Evolutionary conservation across 2,113 vertebrate species (phyloP), one percentile per base, ranked within the genome.

Genomic region (Hippocampus barbouri): DNA sequence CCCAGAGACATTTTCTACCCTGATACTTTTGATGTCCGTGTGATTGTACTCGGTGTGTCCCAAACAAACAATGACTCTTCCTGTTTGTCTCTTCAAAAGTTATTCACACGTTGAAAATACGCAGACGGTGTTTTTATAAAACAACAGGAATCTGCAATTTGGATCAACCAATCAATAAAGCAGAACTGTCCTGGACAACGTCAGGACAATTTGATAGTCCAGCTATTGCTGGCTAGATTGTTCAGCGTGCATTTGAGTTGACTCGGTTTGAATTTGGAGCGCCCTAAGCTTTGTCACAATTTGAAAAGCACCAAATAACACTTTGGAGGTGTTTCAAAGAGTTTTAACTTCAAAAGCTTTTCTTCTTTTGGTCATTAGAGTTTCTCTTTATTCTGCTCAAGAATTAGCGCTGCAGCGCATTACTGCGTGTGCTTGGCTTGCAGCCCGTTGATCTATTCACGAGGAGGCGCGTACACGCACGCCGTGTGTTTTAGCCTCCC

Each of bases 71-170:
- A 23, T 30, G 47, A 60, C 72, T 73, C 8, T 0, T 51, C 34
- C 66, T 47, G 30, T 67, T 66, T 30, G 25, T 2, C 12, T 30
- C 10, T 25, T 14, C n/a, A 47, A 47, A 14, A 15, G 45, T 47
- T 43, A 10, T 11, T 43, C 41, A 43, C 1, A 15, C 56, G 27
- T 59, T 25, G 79, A 80, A 85, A 85, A 89, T 86, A 86, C 89
- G 82, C 89, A 91, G 89, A 91, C 91, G 89, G 89, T 81, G 79
- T 81, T 76, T 60, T 68, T 85, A 8, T 10, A 82, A 81, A 34
- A 34, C 30, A 34, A 34, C 30, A 34, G 30, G 30, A 34, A 34
- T 34, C 30, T 34, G 4, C 30, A 34, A 34, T 34, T 34, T 5
- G 30, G 30, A 34, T 5, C 30, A 34, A 5, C 5, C 30, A 34